Conservation (phyloP, 37 sponge, comb jelly and placozoan species). For the Halichondria panicea region DNA sequence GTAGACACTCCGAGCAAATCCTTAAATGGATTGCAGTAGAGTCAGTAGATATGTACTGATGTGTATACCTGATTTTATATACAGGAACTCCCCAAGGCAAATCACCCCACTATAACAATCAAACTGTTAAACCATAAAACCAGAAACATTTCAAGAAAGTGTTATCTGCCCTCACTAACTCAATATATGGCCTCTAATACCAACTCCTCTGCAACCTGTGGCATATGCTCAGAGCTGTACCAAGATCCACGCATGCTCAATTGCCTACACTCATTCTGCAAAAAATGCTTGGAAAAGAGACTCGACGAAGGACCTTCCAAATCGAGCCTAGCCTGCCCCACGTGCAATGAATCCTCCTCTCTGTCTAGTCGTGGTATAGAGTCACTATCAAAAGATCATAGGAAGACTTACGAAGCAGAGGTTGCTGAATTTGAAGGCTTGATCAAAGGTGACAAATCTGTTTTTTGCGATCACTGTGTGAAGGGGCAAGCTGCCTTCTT, state of each 20-base stretch:
- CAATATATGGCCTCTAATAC: too few relatives aligned
- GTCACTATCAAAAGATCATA: conserved; percentile 16
- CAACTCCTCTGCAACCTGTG: conserved; percentile 18
- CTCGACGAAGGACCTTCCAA: conserved; percentile 2
- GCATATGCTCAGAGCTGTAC: conserved; percentile 29
- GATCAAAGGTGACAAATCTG: neutral
- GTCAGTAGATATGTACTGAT: too few relatives aligned
- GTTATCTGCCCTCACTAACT: too few relatives aligned
- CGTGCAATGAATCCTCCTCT: neutral
- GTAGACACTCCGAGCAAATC: too few relatives aligned
- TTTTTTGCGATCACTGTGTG: conserved; percentile 41
- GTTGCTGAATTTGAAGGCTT: conserved; percentile 18
- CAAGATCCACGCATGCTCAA: conserved; percentile 44
- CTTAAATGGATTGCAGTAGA: too few relatives aligned
- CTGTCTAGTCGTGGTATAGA: conserved; percentile 16
- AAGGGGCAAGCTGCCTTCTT: conserved; percentile 38
- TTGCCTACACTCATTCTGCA: conserved; percentile 60
- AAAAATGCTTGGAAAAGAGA: conserved; percentile 25
- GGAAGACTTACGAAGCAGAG: conserved; percentile 30
- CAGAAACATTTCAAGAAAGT: too few relatives aligned
- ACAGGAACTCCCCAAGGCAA: too few relatives aligned
- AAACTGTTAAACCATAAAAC: too few relatives aligned
- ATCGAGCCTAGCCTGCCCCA: conserved; percentile 27
- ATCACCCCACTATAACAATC: too few relatives aligned
- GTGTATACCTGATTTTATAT: too few relatives aligned